phyloP scores from a whole-genome alignment of 2,113 vertebrate genomes.

The Rhinopithecus roxellana region DNA sequence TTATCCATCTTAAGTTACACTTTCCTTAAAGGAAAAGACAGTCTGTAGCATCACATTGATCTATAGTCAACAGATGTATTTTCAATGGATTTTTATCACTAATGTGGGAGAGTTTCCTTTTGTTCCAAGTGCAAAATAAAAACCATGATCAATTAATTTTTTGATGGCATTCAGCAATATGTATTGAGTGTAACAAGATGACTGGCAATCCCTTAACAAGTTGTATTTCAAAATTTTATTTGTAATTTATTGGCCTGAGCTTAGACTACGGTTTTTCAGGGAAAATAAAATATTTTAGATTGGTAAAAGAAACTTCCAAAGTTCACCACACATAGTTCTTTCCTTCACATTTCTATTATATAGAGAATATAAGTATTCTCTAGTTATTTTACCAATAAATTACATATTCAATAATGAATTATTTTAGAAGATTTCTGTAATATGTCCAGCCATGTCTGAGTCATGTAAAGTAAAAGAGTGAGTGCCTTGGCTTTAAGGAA shows the following conservation, averaged over 20 bases:
- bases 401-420: background rate
- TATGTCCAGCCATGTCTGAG: background rate
- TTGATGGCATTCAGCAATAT: background rate
- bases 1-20: background rate
- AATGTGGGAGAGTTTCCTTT: background rate
- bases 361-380: background rate
- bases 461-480: background rate
- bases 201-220: background rate
- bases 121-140: background rate
- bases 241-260: background rate
- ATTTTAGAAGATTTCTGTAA: background rate
- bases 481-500: background rate
- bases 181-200: background rate
- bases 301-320: background rate
- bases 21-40: background rate
- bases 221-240: background rate
- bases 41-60: background rate
- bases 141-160: background rate
- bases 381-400: background rate
- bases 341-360: background rate
- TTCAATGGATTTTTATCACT: background rate
- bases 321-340: background rate
- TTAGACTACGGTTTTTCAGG: background rate
- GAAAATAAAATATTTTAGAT: conserved; percentile 18
- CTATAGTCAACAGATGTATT: background rate